Evolutionary conservation across 37 sponge, comb jelly and placozoan genomes (phyloP).

Genomic region (Cliona cf. orientalis): DNA sequence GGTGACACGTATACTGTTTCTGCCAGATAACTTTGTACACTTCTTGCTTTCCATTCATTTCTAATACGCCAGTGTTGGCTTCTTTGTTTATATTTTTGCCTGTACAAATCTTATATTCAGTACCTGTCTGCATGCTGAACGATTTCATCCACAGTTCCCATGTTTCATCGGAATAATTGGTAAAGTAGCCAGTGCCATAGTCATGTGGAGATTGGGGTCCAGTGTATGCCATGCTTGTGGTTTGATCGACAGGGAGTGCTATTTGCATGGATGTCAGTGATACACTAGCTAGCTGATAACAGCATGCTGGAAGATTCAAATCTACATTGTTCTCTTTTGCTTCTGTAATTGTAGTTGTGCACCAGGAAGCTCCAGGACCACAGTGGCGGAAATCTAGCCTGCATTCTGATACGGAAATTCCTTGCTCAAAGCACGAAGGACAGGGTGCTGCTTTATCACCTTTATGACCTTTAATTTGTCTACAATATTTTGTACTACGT

Average conservation of each 20-base stretch:
- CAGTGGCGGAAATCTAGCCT: neutral
- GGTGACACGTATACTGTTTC: neutral
- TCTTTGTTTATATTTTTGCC: constrained; percentile 18
- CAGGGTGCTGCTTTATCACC: constrained; percentile 21
- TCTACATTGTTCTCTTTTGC: too few relatives aligned
- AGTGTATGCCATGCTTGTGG: neutral
- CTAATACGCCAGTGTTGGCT: neutral
- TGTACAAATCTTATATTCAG: constrained; percentile 1
- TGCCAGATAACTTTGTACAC: neutral
- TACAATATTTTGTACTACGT: constrained; percentile 14
- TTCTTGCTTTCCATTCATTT: neutral
- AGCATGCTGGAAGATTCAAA: neutral
- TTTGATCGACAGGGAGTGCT: neutral
- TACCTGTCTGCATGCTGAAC: constrained; percentile 1
- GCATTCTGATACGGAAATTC: constrained; percentile 5
- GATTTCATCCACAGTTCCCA: constrained; percentile 6
- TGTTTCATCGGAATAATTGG: neutral
- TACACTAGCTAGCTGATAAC: neutral
- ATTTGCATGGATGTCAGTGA: neutral
- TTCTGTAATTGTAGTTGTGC: neutral
- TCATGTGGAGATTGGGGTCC: neutral
- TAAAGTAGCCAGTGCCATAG: neutral
- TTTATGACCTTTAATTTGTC: neutral
- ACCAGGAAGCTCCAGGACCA: constrained; percentile 14
- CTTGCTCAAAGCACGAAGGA: constrained; percentile 21